A percentile compares a stretch with the other conserved stretches of the same genome.
Conservation (phyloP, 2,888 invertebrate genomes). For the Netelia inedita region DNA sequence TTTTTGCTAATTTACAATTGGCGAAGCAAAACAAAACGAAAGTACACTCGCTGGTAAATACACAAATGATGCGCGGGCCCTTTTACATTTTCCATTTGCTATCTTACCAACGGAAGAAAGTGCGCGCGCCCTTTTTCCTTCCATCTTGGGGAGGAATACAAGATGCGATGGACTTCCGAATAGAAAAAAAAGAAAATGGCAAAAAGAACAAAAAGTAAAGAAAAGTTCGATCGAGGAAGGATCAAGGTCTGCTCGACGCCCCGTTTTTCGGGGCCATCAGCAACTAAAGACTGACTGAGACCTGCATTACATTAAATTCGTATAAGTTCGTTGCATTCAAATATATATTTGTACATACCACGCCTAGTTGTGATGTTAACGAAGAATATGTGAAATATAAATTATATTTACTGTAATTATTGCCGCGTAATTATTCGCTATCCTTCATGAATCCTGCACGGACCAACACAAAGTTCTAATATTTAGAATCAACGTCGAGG, state of each 20-base stretch:
- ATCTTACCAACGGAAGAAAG: conserved; percentile 23
- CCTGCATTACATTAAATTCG: conserved; percentile 84
- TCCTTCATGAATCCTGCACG: conserved; percentile 7
- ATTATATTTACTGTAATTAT: conserved; percentile 82
- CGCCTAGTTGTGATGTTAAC: conserved; percentile 80
- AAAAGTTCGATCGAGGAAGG: conserved; percentile 69
- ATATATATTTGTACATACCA: conserved; percentile 82
- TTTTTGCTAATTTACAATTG: not conserved
- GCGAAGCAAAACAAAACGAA: conserved; percentile 1
- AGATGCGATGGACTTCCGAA: conserved; percentile 38
- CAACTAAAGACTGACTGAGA: conserved; percentile 84
- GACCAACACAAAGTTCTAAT: not conserved
- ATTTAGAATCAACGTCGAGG: not conserved
- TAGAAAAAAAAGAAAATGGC: conserved; percentile 22
- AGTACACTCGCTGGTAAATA: not conserved
- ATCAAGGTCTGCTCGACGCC: conserved; percentile 78
- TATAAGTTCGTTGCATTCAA: conserved; percentile 82
- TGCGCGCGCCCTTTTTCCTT: conserved; percentile 12
- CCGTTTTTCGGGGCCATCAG: conserved; percentile 78
- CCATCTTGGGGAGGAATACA: conserved; percentile 1
- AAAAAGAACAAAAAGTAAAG: conserved; percentile 11
- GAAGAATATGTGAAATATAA: conserved; percentile 82
- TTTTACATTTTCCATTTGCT: conserved; percentile 37
- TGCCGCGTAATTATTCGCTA: not conserved
- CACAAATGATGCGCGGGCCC: not conserved